Evolutionary conservation across 2,113 vertebrate species (phyloP), one percentile per base, ranked within the genome.

Genomic region (Pelobates fuscus): DNA sequence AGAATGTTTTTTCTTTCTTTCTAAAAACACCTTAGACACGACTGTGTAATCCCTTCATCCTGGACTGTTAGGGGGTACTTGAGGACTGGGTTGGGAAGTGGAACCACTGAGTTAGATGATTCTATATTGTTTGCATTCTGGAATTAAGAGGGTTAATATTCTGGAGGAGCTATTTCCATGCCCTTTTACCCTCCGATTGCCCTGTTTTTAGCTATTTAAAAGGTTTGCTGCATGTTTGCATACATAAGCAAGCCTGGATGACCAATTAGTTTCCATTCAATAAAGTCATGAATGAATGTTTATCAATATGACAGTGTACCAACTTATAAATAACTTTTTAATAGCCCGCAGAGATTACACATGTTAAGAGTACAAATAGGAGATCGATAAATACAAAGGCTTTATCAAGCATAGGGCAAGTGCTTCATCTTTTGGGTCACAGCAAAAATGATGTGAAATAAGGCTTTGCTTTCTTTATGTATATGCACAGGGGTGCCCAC

Each of bases 321-420:
- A 63, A 62, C 26, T 52, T 62, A 62, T 71, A 71, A 71, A 71
- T 71, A 71, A 71, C 70, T 71, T 71, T 71, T 71, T 71, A 71
- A 71, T 71, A 71, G 57, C 30, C 58, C 61, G 25, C 70, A 52
- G 70, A 62, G 59, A 62, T 52, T 71, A 62, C 58, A 49, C 59
- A 46, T 37, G 58, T 52, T 62, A 46, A 18, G 46, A 30, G 59
- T 18, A 44, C 37, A 52, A 62, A 43, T 30, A 25, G 21, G 10
- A 62, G 58, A 62, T 71, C 70, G 46, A 71, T 71, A 63, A 32
- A 62, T 23, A 6, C 58, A 21, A 37, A 1, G 26, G 25, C 70
- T 62, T 52, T n/a, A 5, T 41, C 70, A 25, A 29, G 21, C 43
- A 20, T 43, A 24, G 70, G 70, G 26, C 58, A 60, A 62, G 59